phyloP scores from a whole-genome alignment of 2,113 vertebrate genomes.

The Rhinoderma darwinii region DNA sequence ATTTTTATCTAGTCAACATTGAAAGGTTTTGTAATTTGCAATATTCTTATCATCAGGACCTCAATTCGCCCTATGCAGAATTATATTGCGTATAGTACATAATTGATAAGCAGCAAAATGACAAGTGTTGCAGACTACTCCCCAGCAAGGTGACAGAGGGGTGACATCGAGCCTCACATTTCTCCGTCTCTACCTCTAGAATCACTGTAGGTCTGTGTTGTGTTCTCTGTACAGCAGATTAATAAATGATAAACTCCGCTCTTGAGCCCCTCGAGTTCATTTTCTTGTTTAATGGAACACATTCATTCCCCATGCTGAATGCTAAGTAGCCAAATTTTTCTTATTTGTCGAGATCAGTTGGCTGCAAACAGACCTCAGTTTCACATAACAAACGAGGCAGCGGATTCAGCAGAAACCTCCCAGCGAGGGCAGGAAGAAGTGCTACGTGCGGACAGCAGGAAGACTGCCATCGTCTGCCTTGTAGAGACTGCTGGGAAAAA shows the following conservation, averaged over 20 bases:
- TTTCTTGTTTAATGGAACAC: slow-evolving; percentile 31
- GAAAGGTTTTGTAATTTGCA: background rate
- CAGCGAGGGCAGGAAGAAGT: slow-evolving; percentile 27
- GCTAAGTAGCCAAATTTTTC: slow-evolving; percentile 41
- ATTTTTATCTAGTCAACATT: background rate
- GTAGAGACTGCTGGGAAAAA: background rate
- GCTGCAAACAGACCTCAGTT: slow-evolving; percentile 21
- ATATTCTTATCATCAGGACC: background rate
- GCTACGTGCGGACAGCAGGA: background rate
- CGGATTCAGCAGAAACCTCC: slow-evolving; percentile 34
- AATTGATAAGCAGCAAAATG: background rate
- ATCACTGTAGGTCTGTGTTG: background rate
- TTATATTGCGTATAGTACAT: background rate
- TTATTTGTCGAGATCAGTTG: slow-evolving; percentile 32
- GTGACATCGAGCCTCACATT: background rate
- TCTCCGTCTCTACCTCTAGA: background rate
- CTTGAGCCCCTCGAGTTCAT: slow-evolving; percentile 28
- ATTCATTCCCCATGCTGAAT: slow-evolving; percentile 31
- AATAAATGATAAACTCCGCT: slow-evolving; percentile 48
- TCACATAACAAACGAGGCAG: slow-evolving; percentile 32
- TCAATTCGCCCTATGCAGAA: background rate
- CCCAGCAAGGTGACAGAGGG: background rate
- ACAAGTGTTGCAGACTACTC: background rate
- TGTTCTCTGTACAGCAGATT: slow-evolving; percentile 8
- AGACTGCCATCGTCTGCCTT: background rate